Conservation (phyloP, 2,797 vertebrate species). For the Karalla daura region DNA sequence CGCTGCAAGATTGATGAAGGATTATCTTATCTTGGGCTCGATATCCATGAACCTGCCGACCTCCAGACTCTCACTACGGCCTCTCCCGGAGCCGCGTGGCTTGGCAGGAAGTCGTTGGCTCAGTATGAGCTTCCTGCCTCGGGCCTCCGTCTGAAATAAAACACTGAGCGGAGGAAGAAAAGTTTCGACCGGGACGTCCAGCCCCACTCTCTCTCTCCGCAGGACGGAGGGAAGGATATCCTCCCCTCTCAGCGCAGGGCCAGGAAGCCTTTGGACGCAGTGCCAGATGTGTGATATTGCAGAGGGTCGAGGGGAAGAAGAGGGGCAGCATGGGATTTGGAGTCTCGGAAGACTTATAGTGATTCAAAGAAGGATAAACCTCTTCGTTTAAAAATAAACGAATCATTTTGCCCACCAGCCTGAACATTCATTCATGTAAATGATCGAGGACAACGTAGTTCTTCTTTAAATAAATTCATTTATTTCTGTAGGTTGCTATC, state of each 20-base stretch:
- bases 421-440: neutral
- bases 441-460: constrained; percentile 10
- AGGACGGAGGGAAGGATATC: constrained; percentile 49
- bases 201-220: constrained; percentile 18
- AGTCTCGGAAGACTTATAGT: neutral
- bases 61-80: constrained; percentile 25
- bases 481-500: constrained; percentile 81
- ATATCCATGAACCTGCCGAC: constrained; percentile 37
- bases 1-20: too few species aligned
- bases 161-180: constrained; percentile 18
- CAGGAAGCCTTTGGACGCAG: constrained; percentile 45
- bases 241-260: constrained; percentile 16
- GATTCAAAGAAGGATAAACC: neutral
- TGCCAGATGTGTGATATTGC: constrained; percentile 18
- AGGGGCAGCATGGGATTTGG: constrained; percentile 6
- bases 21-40: neutral
- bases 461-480: constrained; percentile 82
- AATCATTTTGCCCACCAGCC: neutral
- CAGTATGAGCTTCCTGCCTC: constrained; percentile 64
- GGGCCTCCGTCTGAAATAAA: constrained; percentile 32
- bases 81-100: constrained; percentile 32
- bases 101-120: constrained; percentile 70
- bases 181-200: constrained; percentile 22
- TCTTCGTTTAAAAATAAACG: too few species aligned
- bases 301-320: neutral